Conservation (phyloP, 1,140 invertebrate genomes). For the Glossosoma conforme region DNA sequence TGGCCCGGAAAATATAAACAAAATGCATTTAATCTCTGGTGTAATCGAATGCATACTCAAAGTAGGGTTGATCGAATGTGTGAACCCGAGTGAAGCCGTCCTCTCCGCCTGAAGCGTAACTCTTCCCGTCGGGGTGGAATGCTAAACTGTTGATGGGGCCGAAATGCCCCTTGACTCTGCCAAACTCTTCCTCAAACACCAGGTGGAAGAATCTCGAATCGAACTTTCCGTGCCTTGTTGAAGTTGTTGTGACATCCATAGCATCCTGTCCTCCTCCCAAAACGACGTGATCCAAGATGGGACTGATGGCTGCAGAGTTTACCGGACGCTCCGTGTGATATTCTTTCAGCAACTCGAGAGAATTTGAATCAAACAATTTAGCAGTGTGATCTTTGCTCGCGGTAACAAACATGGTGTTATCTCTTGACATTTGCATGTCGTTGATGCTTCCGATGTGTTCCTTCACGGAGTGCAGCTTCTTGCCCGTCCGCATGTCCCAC, state of each 20-base stretch:
- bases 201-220: constrained; percentile 97
- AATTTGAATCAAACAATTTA: constrained; percentile 87
- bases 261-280: constrained; percentile 97
- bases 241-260: constrained; percentile 98
- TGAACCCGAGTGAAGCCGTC: constrained; percentile 97
- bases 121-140: constrained; percentile 97
- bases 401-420: constrained; percentile 94
- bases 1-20: not conserved
- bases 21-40: constrained; percentile 43
- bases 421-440: constrained; percentile 92
- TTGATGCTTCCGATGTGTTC: constrained; percentile 87
- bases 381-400: constrained; percentile 93
- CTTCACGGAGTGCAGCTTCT: constrained; percentile 67
- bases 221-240: constrained; percentile 93
- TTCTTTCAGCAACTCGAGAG: constrained; percentile 81
- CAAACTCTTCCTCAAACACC: constrained; percentile 99
- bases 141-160: constrained; percentile 98
- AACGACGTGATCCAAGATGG: constrained; percentile 90
- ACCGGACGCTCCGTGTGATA: constrained; percentile 96
- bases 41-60: constrained; percentile 95
- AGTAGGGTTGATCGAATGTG: constrained; percentile 93
- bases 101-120: constrained; percentile 95
- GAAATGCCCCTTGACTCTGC: constrained; percentile 96
- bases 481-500: constrained; percentile 88
- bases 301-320: constrained; percentile 94